These are phyloP conservation scores for Odontothrips loti DNA, from an alignment of 2,888 invertebrate species.

Conservation along the genomic window DNA sequence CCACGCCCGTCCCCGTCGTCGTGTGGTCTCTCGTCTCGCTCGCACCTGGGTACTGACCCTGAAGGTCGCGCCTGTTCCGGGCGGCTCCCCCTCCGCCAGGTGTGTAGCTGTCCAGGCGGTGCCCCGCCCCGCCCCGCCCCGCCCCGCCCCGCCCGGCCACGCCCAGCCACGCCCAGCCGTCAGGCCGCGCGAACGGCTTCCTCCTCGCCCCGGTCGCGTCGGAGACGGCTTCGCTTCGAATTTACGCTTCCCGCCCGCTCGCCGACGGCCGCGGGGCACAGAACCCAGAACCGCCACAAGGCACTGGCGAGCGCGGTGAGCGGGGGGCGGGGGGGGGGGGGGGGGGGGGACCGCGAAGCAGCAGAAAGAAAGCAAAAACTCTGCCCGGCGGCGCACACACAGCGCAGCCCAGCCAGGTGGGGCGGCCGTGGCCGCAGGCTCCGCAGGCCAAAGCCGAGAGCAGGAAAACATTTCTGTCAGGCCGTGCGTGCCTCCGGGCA, in stretches of 20 bases:
- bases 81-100: slow-evolving; percentile 32
- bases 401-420: too few species aligned
- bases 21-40: too few species aligned
- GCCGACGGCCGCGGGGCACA: too few species aligned
- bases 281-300: too few species aligned
- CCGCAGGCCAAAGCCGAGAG: too few species aligned
- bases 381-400: too few species aligned
- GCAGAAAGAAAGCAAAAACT: neutral
- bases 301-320: neutral
- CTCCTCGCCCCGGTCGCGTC: neutral
- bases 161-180: neutral
- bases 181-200: neutral
- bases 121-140: neutral
- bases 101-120: neutral
- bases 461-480: too few species aligned
- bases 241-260: too few species aligned
- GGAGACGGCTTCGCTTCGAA: neutral
- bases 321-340: too few species aligned
- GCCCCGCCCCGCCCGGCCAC: neutral
- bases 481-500: neutral
- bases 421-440: neutral
- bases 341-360: neutral
- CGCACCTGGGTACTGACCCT: neutral
- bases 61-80: slow-evolving; percentile 36
- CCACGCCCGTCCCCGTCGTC: slow-evolving; percentile 2